Conservation (phyloP, 2,113 vertebrate genomes). For the Aleadryas rufinucha region DNA sequence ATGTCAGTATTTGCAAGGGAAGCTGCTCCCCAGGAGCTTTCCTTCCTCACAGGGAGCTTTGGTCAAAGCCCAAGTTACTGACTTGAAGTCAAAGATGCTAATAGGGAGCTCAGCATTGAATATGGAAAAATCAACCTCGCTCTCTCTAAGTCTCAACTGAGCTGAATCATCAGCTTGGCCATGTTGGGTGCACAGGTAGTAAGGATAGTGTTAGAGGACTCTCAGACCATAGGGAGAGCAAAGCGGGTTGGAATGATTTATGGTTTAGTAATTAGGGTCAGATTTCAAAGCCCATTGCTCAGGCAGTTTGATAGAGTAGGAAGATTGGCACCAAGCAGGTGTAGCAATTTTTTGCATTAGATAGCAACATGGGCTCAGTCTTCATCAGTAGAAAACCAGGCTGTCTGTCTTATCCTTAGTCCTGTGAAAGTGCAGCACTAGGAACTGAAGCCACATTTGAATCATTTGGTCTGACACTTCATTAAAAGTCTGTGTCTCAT, state of each 20-base stretch:
- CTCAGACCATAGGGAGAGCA: not conserved
- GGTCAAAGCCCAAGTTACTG: not conserved
- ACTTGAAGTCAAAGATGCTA: not conserved
- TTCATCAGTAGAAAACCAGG: not conserved
- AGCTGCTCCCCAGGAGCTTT: not conserved
- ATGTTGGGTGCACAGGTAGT: accelerated
- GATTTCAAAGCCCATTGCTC: not conserved
- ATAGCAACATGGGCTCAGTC: not conserved
- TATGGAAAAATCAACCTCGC: not conserved
- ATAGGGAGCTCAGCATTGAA: not conserved
- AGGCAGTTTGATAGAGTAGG: not conserved
- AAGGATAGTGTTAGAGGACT: not conserved
- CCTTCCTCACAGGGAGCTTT: not conserved
- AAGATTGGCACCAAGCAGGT: not conserved
- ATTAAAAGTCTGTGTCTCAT: not conserved
- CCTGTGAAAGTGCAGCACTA: not conserved
- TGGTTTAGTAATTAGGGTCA: not conserved
- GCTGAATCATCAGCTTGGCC: not conserved
- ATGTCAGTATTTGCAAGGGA: not conserved
- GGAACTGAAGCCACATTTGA: not conserved
- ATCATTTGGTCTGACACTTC: not conserved
- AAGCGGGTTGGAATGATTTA: not conserved
- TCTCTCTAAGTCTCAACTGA: not conserved
- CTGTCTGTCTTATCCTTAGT: not conserved
- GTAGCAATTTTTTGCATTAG: not conserved